Evolutionary conservation across 2,888 invertebrate species (phyloP).

Genomic region (Hirtodrosophila confusa): DNA sequence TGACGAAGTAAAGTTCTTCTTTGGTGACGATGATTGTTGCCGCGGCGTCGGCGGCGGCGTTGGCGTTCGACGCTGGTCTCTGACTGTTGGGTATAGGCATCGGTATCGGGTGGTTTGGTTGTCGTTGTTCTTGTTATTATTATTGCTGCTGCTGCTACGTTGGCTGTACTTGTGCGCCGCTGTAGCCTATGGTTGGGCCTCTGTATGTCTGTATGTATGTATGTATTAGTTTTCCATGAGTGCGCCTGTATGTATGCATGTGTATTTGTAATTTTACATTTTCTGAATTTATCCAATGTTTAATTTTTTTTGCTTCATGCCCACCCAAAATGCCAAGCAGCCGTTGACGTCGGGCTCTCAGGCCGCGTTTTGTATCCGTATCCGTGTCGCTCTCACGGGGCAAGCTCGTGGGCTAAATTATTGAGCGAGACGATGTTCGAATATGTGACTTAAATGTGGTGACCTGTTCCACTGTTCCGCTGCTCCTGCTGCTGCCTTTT

Average conservation of each 20-base stretch:
- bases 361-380: slow-evolving; percentile 32
- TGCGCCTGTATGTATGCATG: slow-evolving; percentile 36
- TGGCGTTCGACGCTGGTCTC: slow-evolving; percentile 59
- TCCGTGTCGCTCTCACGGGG: slow-evolving; percentile 54
- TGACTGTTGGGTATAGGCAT: slow-evolving; percentile 54
- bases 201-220: slow-evolving; percentile 24
- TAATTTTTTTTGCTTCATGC: slow-evolving; percentile 64
- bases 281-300: slow-evolving; percentile 76
- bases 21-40: slow-evolving; percentile 76
- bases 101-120: slow-evolving; percentile 60
- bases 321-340: slow-evolving; percentile 67
- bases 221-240: slow-evolving; percentile 68
- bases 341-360: slow-evolving; percentile 37
- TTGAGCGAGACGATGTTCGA: slow-evolving; percentile 56
- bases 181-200: too few relatives aligned
- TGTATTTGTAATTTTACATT: slow-evolving; percentile 72
- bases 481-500: slow-evolving; percentile 30
- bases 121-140: slow-evolving; percentile 46
- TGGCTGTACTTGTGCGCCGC: slow-evolving; percentile 71
- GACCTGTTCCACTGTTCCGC: slow-evolving; percentile 66
- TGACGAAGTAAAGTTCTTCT: slow-evolving; percentile 75
- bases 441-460: slow-evolving; percentile 66
- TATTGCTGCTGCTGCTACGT: slow-evolving; percentile 50
- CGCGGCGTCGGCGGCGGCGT: slow-evolving; percentile 48
- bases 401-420: slow-evolving; percentile 57